Percentiles rank a stretch among this genome's conserved stretches.
These are phyloP conservation scores for Peromyscus maniculatus DNA, from an alignment of 2,113 vertebrate species.

Conservation along the genomic window DNA sequence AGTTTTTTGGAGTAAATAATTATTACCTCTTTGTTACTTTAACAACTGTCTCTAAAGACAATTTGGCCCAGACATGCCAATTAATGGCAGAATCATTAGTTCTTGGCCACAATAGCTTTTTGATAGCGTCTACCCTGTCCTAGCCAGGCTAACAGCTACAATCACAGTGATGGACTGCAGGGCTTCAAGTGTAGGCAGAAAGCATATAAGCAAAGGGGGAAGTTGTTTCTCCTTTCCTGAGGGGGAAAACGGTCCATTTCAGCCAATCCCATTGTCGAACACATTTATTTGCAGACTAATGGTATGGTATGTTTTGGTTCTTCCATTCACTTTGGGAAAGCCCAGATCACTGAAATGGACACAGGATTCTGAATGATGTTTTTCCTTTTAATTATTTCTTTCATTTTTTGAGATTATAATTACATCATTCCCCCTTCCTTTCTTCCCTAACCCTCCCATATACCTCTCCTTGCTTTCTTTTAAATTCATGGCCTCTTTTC, in stretches of 20 bases:
- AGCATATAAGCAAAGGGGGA: constrained; percentile 34
- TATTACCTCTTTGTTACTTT: constrained; percentile 76
- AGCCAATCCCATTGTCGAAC: neutral
- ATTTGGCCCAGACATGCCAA: constrained; percentile 85
- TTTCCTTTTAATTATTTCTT: constrained; percentile 3
- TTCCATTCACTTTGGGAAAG: constrained; percentile 21
- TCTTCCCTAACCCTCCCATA: neutral
- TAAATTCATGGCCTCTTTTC: neutral
- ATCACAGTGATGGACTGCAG: constrained; percentile 62
- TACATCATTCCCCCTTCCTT: neutral
- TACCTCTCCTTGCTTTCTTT: neutral
- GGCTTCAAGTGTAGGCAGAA: constrained; percentile 54
- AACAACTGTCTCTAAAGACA: constrained; percentile 83
- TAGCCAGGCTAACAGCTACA: constrained; percentile 81
- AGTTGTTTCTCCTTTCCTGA: neutral
- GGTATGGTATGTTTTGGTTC: neutral
- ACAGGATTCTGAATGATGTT: neutral
- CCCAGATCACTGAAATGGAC: constrained; percentile 23
- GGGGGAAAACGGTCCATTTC: neutral
- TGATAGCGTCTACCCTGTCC: constrained; percentile 80
- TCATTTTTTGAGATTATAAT: neutral
- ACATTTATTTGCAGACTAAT: neutral
- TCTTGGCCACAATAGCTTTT: constrained; percentile 83
- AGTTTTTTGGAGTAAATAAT: constrained; percentile 81
- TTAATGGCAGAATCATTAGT: constrained; percentile 87